Evolutionary conservation across 2,888 invertebrate genomes (phyloP).

Genomic region (Vandiemenella viatica): DNA sequence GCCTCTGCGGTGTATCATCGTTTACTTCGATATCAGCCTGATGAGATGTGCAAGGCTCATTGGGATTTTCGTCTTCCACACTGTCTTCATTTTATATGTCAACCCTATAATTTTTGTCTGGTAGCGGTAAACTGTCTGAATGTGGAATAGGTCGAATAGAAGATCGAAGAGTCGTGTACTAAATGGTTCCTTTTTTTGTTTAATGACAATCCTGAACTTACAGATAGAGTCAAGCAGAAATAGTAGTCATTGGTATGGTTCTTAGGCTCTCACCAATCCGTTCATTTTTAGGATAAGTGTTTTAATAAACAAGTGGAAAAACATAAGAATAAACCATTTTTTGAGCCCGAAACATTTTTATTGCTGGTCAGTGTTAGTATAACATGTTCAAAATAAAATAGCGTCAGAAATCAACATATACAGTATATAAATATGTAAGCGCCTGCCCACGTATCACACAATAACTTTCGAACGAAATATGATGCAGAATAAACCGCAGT

Average conservation of each 20-base stretch:
- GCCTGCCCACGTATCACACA: too few relatives aligned
- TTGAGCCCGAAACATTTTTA: too few relatives aligned
- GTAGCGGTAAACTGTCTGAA: background rate
- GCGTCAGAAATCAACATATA: too few relatives aligned
- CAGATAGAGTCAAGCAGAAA: background rate
- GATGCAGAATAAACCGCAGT: too few relatives aligned
- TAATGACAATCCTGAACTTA: background rate
- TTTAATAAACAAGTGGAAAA: too few relatives aligned
- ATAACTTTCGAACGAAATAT: too few relatives aligned
- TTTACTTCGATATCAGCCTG: constrained; percentile 5
- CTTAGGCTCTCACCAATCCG: background rate
- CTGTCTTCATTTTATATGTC: background rate
- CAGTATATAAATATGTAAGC: too few relatives aligned
- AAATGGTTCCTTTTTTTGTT: background rate
- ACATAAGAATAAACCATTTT: too few relatives aligned
- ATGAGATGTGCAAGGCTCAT: constrained; percentile 4
- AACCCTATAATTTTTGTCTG: background rate
- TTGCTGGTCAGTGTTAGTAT: too few relatives aligned
- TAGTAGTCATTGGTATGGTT: background rate
- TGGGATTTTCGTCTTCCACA: constrained; percentile 2
- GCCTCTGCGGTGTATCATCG: background rate
- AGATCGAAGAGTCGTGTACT: background rate
- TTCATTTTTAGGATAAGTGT: background rate
- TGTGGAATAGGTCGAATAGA: background rate
- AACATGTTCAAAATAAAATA: too few relatives aligned